These are phyloP conservation scores for Drosophila kurseongensis DNA, from an alignment of 1,140 invertebrate genomes.

Conservation along the genomic window DNA sequence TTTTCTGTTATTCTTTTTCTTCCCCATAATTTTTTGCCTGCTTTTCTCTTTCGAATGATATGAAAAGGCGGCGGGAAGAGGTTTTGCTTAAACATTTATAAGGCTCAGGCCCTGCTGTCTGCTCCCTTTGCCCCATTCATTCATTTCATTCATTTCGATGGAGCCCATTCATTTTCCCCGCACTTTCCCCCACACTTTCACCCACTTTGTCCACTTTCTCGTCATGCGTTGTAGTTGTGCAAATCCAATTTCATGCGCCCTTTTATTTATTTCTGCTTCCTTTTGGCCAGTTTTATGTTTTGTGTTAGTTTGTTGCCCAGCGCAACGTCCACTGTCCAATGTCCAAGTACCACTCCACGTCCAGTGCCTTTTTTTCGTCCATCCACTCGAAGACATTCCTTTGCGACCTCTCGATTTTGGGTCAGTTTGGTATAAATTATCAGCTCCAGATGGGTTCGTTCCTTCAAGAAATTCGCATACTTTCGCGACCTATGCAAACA, in stretches of 20 bases:
- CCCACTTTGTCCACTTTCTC: conserved; percentile 19
- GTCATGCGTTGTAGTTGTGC: conserved; percentile 50
- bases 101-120: conserved; percentile 28
- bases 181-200: conserved; percentile 8
- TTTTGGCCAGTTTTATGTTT: conserved; percentile 13
- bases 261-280: conserved; percentile 44
- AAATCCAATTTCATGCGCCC: conserved; percentile 70
- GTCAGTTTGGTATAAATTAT: conserved; percentile 62
- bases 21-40: conserved; percentile 19
- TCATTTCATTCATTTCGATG: conserved; percentile 56
- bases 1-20: conserved; percentile 30
- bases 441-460: conserved; percentile 8
- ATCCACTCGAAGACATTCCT: conserved; percentile 7
- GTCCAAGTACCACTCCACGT: conserved; percentile 22
- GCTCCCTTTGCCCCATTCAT: conserved; percentile 34
- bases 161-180: conserved; percentile 14
- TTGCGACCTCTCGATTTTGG: conserved; percentile 13
- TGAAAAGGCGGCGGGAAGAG: conserved; percentile 22
- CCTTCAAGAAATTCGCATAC: conserved; percentile 6
- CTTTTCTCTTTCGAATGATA: conserved; percentile 2
- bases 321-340: conserved; percentile 31
- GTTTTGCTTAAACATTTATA: conserved; percentile 48
- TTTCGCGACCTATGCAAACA: conserved; percentile 54
- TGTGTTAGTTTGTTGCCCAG: conserved; percentile 43
- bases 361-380: conserved; percentile 8